phyloP scores from a whole-genome alignment of 2,113 vertebrate genomes.

The Pseudorectes ferrugineus region DNA sequence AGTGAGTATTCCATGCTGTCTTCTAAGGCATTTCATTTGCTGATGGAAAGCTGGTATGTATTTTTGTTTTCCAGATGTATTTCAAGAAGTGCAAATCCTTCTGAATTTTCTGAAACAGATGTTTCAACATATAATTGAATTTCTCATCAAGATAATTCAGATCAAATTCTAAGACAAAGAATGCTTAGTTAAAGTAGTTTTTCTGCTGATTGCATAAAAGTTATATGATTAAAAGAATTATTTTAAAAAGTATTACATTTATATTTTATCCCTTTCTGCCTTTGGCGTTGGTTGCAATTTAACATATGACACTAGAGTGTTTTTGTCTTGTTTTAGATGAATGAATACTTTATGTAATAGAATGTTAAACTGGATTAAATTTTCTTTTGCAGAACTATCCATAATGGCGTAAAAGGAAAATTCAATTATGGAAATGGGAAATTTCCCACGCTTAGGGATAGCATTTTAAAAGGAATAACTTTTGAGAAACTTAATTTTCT shows the following conservation, averaged over 20 bases:
- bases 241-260: not conserved
- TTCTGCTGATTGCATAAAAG: not conserved
- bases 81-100: not conserved
- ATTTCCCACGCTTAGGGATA: not conserved
- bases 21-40: not conserved
- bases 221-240: not conserved
- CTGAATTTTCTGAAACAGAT: not conserved
- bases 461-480: not conserved
- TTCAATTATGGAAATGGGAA: not conserved
- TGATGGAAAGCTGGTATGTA: not conserved
- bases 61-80: not conserved
- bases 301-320: not conserved
- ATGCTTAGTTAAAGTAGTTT: not conserved
- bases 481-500: not conserved
- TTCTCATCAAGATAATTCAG: not conserved
- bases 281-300: not conserved
- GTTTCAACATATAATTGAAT: constrained; percentile 3
- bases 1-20: not conserved
- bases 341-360: not conserved
- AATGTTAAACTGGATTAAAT: constrained; percentile 2
- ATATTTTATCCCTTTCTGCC: constrained; percentile 11
- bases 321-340: not conserved
- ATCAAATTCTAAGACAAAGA: not conserved
- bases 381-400: constrained; percentile 13
- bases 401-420: not conserved